Base-by-base conservation (phyloP, 2,113 vertebrate genomes). In the Ramphastos sulfuratus region DNA sequence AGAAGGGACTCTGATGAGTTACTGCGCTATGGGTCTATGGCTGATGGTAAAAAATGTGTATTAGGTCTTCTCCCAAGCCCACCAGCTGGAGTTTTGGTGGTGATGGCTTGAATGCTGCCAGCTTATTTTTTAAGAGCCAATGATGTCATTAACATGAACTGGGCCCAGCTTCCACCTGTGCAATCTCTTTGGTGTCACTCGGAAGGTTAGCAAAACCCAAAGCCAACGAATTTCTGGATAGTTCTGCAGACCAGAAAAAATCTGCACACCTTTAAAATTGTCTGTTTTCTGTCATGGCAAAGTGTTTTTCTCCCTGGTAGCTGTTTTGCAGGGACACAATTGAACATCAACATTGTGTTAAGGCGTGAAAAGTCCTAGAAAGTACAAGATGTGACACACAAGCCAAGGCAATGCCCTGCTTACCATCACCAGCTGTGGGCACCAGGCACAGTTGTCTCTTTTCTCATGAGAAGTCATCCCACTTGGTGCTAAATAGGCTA, bases 401-500 rank as follows among this genome's bases (percentile, higher is more conserved):
- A 56, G 50, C 17, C 25, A 35, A 70, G 42, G 64, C 66, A 59
- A 48, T 61, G 25, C 66, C 55, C 48, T 82, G 56, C 52, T 79
- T 66, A 39, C 58, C 31, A 9, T 50, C 52, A 19, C 27, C 15
- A 69, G 39, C 66, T 66, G 15, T 46, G 67, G 33, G 75, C 91
- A 66, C 8, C n/a, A 82, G 76, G 46, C 63, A 56, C 27, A 21
- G 27, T 71, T 84, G 37, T 54, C 50, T 76, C 16, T 75, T 77
- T 46, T 63, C 42, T 64, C 19, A 4, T 46, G 16, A 84, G 65
- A 82, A 79, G 20, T 70, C 44, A 87, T 35, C 31, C 24, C 46
- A 28, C 69, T 59, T 79, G 39, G 28, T 89, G 64, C 69, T 87
- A 73, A 85, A 85, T 70, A 93, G 70, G 52, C 35, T 46, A 17